Base-by-base conservation (phyloP, 2,797 vertebrate genomes). In the Buphagus erythrorhynchus region DNA sequence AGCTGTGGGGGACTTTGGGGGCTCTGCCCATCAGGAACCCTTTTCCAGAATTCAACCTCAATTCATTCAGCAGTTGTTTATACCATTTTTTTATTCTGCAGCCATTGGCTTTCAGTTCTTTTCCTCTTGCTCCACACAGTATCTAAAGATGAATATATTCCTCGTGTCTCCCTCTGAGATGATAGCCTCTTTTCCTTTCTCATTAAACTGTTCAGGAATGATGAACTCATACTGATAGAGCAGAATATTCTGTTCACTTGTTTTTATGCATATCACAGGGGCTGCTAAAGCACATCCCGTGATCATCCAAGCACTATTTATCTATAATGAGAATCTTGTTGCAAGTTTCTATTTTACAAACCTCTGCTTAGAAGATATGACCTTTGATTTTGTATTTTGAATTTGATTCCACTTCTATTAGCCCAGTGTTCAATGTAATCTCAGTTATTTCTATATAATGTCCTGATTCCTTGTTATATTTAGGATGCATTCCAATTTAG, bases 241-340 rank as follows among this genome's bases (percentile, higher is more conserved):
- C 33, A 77, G 59, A 85, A 80, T 95, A 94, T 74, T 87, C 92
- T 33, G 19, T 40, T 81, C 46, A 12, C 38, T 81, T 92, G 66
- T 81, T 88, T 71, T 88, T 75, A 65, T 62, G 86, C 66, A 36
- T 35, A 75, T 68, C 66, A 69, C 55, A 58, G 66, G 58, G 77
- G 68, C 73, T 36, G 58, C 62, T 79, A 68, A 86, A 92, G 88
- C 71, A 81, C 80, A 82, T 36, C 51, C 71, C 43, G 0, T 66
- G 80, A 81, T 66, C 86, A 86, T 51, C 52, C 63, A 62, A 77
- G 66, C 16, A 40, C 77, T 59, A 16, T 76, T 84, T 86, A 93
- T 86, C 91, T 88, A 52, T 80, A 91, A 86, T 57, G 88, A 95
- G 68, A 76, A 94, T 86, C 92, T 93, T 38, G 25, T 79, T 73